These are phyloP conservation scores for Pseudotriccus pelzelni DNA, from an alignment of 2,797 vertebrate species.

Conservation along the genomic window DNA sequence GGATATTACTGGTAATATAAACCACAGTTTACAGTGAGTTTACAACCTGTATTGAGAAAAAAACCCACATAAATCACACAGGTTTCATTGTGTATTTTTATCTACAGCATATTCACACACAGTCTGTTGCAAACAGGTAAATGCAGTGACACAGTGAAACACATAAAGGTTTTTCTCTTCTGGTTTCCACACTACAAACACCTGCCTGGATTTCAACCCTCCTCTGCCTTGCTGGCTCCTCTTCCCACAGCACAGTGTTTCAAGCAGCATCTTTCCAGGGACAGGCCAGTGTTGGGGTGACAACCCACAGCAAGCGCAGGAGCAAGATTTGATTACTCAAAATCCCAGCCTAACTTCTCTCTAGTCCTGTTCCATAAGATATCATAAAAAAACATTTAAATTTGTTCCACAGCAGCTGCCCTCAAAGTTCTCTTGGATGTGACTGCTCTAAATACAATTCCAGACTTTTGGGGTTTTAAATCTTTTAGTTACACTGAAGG, in stretches of 20 bases:
- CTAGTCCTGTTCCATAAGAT: neutral
- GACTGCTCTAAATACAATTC: constrained; percentile 7
- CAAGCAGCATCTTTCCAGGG: neutral
- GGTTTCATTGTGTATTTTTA: neutral
- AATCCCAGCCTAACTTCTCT: neutral
- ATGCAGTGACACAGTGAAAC: neutral
- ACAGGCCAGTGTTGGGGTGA: neutral
- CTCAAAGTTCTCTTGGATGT: neutral
- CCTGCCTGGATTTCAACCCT: rapidly evolving
- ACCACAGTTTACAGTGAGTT: neutral
- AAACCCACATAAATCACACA: neutral
- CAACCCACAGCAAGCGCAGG: neutral
- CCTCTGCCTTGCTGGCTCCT: neutral
- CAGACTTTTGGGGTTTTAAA: neutral
- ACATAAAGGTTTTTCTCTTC: neutral
- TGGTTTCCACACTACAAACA: neutral
- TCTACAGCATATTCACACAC: neutral
- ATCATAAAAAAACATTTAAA: neutral
- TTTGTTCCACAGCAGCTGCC: neutral
- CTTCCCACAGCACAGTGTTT: neutral
- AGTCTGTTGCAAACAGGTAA: neutral
- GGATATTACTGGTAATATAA: neutral
- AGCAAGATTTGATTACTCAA: neutral
- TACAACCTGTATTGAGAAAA: neutral
- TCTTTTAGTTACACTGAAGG: neutral